Evolutionary conservation across 2,113 vertebrate genomes (phyloP).

Genomic region (Leucopsar rothschildi): DNA sequence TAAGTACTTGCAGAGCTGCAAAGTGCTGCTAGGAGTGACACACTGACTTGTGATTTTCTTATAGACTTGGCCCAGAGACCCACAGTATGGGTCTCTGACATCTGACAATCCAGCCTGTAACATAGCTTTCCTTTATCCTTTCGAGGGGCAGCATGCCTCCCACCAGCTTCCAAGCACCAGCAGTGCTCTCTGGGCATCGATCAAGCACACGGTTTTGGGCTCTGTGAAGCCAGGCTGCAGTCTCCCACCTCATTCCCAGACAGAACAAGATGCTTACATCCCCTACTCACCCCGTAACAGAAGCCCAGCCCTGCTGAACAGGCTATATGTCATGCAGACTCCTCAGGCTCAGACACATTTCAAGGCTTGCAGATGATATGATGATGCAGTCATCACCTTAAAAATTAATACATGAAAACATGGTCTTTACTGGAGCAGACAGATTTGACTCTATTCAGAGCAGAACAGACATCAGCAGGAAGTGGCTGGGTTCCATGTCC

Average conservation of each 20-base stretch:
- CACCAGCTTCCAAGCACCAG: not conserved
- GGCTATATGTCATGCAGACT: not conserved
- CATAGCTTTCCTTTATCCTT: not conserved
- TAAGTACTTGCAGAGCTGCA: not conserved
- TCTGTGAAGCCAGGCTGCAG: not conserved
- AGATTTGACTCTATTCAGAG: not conserved
- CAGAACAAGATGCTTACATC: not conserved
- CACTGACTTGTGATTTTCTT: not conserved
- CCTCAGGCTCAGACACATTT: not conserved
- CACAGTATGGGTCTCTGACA: not conserved
- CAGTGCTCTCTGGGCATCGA: not conserved
- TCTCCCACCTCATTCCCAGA: not conserved
- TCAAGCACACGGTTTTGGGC: not conserved
- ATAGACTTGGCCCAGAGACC: not conserved
- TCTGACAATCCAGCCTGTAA: not conserved
- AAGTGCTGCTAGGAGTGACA: not conserved
- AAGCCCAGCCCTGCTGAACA: not conserved
- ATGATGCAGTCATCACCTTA: not conserved
- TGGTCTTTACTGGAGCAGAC: not conserved
- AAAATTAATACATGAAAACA: not conserved
- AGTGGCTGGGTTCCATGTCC: not conserved
- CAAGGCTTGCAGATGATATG: not conserved
- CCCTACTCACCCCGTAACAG: not conserved
- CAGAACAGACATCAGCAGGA: not conserved
- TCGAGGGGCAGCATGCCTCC: rapidly evolving